Base-by-base conservation (phyloP, 2,888 invertebrate genomes). In the Orthosia gothica region DNA sequence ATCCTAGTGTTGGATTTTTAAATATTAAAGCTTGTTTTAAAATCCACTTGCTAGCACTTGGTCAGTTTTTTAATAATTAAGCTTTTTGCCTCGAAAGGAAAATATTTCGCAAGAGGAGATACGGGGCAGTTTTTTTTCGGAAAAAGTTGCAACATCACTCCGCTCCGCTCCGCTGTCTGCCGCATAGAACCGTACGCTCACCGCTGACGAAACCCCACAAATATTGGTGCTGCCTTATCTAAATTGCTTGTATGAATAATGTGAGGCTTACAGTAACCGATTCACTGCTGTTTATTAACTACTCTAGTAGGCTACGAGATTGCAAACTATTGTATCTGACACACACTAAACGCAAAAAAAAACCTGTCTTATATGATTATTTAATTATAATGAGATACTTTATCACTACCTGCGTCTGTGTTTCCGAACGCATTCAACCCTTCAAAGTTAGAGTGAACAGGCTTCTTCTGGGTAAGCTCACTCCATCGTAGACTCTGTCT, bases 241-340 rank as follows among this genome's bases (percentile, higher is more conserved):
- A 84, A 86, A 86, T 86, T 86, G 83, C 75, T 77, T 77, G 70
- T 79, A 74, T 86, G 86, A 86, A 74, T 86, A 80, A 86, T 80
- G 82, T 57, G 70, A 54, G 69, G 65, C 69, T 82, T 59, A 65
- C 65, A 64, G 72, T 70, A 62, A 65, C 70, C 65, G 57, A 57
- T 70, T 40, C 58, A 47, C 50, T 32, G 18, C 62, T 74, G 76
- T 72, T 74, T 74, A 73, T 59, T 63, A 65, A 73, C 67, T 49
- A 32, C 20, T 68, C 49, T 32, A 49, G 47, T 55, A 26, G 13
- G 15, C 1, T 45, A 69, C 47, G 9, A 47, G 18, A n/a, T 57
- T 13, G 18, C 47, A 15, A n/a, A 2, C 13, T 7, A 20, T 18
- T 55, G 20, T 3, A 20, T 55, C 32, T 40, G 23, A 13, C 40